Percentiles rank a stretch among this genome's conserved stretches.
These are phyloP conservation scores for Ianthella basta DNA, from an alignment of 37 sponge, comb jelly and placozoan species.

Conservation along the genomic window DNA sequence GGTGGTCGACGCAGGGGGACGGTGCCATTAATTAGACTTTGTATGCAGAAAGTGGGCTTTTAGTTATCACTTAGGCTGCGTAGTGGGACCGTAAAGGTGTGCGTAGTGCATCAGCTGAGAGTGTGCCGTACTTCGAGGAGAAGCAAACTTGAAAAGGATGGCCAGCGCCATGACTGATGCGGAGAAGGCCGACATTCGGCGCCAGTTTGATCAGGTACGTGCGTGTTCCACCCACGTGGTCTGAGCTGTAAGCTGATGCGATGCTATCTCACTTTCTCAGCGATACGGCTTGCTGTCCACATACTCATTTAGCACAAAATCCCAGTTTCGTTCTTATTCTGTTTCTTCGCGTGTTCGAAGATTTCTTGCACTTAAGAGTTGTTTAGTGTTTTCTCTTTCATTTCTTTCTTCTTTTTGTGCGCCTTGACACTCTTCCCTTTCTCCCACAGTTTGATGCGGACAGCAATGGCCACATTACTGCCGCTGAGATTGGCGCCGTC, in stretches of 20 bases:
- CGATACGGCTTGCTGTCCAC: too few relatives aligned
- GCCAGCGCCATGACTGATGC: not conserved
- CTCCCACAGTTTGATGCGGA: constrained; percentile 87
- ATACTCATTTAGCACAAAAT: too few relatives aligned
- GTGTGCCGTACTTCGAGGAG: not conserved
- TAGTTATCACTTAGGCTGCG: not conserved
- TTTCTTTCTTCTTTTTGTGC: too few relatives aligned
- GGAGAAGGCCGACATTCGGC: constrained; percentile 50
- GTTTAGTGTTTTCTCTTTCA: too few relatives aligned
- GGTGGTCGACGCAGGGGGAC: not conserved
- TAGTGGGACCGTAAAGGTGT: not conserved
- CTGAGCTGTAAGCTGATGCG: too few relatives aligned
- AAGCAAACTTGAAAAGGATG: not conserved
- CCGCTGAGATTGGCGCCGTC: constrained; percentile 69
- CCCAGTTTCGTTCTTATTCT: too few relatives aligned
- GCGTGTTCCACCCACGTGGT: too few relatives aligned
- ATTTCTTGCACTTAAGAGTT: too few relatives aligned
- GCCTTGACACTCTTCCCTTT: too few relatives aligned
- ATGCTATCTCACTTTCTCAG: too few relatives aligned
- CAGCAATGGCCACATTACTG: constrained; percentile 92
- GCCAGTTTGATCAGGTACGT: constrained; percentile 71
- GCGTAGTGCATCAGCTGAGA: not conserved
- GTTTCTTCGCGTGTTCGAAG: too few relatives aligned
- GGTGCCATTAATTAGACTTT: not conserved
- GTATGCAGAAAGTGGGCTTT: not conserved